A percentile compares a stretch with the other conserved stretches of the same genome.
Conservation (phyloP, 2,113 vertebrate genomes). For the Trematocara stigmaticum region DNA sequence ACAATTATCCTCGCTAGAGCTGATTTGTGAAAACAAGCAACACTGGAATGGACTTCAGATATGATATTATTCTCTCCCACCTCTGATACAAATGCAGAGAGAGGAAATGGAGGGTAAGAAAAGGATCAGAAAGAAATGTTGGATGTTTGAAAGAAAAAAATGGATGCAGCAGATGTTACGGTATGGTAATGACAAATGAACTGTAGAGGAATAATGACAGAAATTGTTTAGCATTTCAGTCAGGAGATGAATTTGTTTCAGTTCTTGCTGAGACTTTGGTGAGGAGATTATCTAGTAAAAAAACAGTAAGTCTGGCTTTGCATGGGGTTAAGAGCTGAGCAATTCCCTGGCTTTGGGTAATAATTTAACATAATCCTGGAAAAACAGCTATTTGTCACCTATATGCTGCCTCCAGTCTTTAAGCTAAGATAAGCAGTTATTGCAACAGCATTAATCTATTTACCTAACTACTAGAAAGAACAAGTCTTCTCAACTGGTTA, state of each 20-base stretch:
- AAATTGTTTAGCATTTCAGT: not conserved
- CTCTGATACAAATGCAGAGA: not conserved
- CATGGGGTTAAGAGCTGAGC: not conserved
- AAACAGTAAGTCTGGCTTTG: not conserved
- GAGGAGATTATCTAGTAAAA: not conserved
- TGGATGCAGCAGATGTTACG: not conserved
- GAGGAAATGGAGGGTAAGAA: not conserved
- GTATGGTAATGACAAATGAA: not conserved
- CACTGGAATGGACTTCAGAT: slow-evolving; percentile 40
- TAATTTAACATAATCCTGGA: not conserved
- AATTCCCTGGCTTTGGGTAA: not conserved
- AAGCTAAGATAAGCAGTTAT: not conserved
- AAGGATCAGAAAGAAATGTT: not conserved
- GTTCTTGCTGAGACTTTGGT: not conserved
- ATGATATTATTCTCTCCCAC: slow-evolving; percentile 1
- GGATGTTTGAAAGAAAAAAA: not conserved
- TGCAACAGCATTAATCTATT: not conserved
- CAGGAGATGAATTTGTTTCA: not conserved
- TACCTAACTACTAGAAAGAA: not conserved
- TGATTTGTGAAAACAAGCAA: slow-evolving; percentile 39
- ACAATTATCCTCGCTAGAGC: slow-evolving; percentile 1
- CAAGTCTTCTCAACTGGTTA: not conserved
- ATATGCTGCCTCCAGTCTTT: not conserved
- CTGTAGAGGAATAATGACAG: not conserved
- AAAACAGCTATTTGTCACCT: not conserved